A percentile compares a stretch with the other conserved stretches of the same genome.
Conservation (phyloP, 2,113 vertebrate genomes). For the Chaetodon auriga region DNA sequence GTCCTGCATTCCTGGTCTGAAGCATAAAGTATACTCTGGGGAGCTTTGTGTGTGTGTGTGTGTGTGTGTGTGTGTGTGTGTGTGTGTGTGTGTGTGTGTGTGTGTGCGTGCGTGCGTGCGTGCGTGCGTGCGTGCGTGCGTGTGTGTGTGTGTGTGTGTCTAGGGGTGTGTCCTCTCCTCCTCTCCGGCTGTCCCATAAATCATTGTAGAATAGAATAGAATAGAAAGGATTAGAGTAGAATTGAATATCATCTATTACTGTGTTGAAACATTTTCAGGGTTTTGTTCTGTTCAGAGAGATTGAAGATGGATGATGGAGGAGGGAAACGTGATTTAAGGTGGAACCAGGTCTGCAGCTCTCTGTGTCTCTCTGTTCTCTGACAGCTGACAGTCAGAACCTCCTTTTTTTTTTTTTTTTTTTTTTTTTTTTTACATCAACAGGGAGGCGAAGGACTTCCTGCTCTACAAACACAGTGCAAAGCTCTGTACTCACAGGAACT, state of each 20-base stretch:
- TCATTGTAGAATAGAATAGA: background rate
- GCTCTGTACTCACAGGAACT: background rate
- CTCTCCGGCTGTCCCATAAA: constrained; percentile 33
- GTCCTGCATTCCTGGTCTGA: constrained; percentile 73
- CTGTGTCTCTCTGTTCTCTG: background rate
- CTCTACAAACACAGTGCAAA: background rate
- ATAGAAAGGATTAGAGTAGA: background rate
- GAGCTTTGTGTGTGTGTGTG: constrained; percentile 47
- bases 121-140: constrained; percentile 41
- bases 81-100: constrained; percentile 35
- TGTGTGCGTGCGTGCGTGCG: constrained; percentile 32
- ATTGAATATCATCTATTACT: background rate
- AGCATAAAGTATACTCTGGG: constrained; percentile 61
- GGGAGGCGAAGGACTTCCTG: background rate
- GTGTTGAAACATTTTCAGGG: background rate
- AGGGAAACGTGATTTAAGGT: background rate
- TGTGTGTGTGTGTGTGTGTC: constrained; percentile 20
- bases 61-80: constrained; percentile 27
- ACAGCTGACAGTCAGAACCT: background rate
- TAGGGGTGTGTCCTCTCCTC: constrained; percentile 7
- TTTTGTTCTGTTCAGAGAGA: background rate
- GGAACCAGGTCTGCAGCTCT: background rate
- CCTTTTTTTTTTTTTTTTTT: background rate
- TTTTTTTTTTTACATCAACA: background rate
- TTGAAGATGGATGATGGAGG: background rate